Evolutionary conservation across 1,140 invertebrate genomes (phyloP).

Genomic region (Drosophila asahinai): DNA sequence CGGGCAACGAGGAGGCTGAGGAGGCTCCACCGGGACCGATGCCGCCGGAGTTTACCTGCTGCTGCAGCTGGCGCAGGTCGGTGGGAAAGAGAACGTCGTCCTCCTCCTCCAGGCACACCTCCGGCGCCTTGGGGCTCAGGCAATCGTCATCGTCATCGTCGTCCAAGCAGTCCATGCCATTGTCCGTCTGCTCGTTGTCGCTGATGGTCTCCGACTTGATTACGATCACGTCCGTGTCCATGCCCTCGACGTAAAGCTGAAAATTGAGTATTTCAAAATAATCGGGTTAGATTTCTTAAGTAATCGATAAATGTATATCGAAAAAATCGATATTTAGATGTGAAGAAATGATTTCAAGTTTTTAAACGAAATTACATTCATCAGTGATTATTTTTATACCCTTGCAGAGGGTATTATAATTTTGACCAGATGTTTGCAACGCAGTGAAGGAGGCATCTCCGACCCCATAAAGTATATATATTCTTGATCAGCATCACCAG

Average conservation of each 20-base stretch:
- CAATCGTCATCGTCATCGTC: slow-evolving; percentile 82
- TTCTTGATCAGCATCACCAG: no score
- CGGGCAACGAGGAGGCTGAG: slow-evolving; percentile 24
- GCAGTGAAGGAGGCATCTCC: no score
- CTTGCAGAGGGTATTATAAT: no score
- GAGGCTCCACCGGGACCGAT: slow-evolving; percentile 1
- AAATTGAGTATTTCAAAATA: neutral
- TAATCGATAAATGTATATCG: no score
- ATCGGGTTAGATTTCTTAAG: no score
- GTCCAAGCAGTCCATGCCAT: slow-evolving; percentile 73
- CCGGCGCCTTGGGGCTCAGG: slow-evolving; percentile 75
- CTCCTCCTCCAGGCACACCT: slow-evolving; percentile 81
- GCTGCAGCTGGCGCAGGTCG: slow-evolving; percentile 66
- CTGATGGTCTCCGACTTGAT: slow-evolving; percentile 84
- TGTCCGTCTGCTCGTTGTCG: slow-evolving; percentile 80
- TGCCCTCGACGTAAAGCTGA: slow-evolving; percentile 64
- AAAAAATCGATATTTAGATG: no score
- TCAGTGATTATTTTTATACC: no score
- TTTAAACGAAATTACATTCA: no score
- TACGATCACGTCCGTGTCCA: slow-evolving; percentile 80
- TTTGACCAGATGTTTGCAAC: no score
- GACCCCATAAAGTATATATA: no score
- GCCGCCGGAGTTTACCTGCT: slow-evolving; percentile 35
- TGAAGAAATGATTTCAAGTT: no score
- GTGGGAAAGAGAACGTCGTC: slow-evolving; percentile 75